Evolutionary conservation across 2,888 invertebrate genomes (phyloP).

Genomic region (Tipula helvola): DNA sequence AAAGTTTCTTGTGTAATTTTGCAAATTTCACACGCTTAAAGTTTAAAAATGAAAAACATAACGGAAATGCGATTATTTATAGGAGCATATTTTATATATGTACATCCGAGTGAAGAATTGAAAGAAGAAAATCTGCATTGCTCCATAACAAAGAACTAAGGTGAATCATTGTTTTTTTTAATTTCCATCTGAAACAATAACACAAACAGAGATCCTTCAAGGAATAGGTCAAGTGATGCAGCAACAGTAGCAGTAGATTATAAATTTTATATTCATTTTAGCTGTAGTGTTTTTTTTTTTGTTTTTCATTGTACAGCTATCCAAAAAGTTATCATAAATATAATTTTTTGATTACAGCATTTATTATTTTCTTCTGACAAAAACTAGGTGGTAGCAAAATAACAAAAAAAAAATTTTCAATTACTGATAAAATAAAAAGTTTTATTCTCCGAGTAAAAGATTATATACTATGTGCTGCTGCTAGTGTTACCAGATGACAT

Average conservation of each 20-base stretch:
- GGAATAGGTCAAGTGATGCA: constrained; percentile 4
- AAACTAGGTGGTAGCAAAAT: not conserved
- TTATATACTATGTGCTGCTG: not conserved
- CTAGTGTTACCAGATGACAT: not conserved
- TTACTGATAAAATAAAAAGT: not conserved
- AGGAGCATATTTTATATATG: not conserved
- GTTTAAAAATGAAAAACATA: not conserved
- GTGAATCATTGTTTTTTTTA: not conserved
- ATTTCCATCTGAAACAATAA: not conserved
- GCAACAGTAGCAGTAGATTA: not conserved
- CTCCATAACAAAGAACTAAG: too few relatives aligned
- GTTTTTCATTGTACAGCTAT: not conserved
- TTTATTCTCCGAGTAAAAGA: not conserved
- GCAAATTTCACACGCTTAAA: not conserved
- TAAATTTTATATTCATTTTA: not conserved
- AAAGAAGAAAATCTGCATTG: not conserved
- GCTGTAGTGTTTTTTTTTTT: not conserved
- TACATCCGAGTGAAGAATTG: not conserved
- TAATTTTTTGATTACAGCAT: not conserved
- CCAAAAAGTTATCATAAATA: not conserved
- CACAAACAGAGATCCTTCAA: not conserved
- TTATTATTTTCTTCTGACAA: not conserved
- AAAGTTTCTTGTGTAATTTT: not conserved
- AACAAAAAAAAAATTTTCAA: not conserved
- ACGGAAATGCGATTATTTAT: not conserved